Evolutionary conservation across 2,113 vertebrate species (phyloP).

Genomic region (Anser brachyrhynchus): DNA sequence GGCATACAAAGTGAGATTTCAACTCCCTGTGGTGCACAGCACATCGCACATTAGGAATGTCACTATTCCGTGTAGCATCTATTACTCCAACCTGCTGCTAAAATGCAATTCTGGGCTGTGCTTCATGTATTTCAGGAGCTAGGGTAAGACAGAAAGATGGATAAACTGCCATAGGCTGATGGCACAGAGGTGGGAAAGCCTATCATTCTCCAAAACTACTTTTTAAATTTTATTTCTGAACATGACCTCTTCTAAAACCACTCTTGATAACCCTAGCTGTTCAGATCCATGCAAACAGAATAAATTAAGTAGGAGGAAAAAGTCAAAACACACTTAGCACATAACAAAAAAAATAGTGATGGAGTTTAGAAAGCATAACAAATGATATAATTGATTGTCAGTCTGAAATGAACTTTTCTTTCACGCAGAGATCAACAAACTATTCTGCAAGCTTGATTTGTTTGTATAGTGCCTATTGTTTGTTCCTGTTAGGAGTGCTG

Average conservation of each 20-base stretch:
- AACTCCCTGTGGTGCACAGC: constrained; percentile 52
- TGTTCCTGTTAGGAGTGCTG: not conserved
- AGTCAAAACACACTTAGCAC: not conserved
- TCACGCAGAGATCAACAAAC: not conserved
- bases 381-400: not conserved
- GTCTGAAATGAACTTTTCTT: not conserved
- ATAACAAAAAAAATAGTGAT: not conserved
- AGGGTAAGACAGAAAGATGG: constrained; percentile 4
- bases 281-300: not conserved
- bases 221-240: not conserved
- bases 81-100: constrained; percentile 66
- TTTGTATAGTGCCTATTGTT: not conserved
- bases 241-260: not conserved
- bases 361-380: not conserved
- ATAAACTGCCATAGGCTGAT: not conserved
- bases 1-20: constrained; percentile 56
- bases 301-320: not conserved
- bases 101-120: constrained; percentile 55
- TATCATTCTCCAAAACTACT: not conserved
- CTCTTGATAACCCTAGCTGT: not conserved
- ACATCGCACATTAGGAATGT: constrained; percentile 39
- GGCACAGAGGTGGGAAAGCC: not conserved
- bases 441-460: not conserved
- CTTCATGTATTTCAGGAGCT: constrained; percentile 36
- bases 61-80: constrained; percentile 43